These are phyloP conservation scores for Hephaestus fuliginosus DNA, from an alignment of 2,797 vertebrate species.

Conservation along the genomic window DNA sequence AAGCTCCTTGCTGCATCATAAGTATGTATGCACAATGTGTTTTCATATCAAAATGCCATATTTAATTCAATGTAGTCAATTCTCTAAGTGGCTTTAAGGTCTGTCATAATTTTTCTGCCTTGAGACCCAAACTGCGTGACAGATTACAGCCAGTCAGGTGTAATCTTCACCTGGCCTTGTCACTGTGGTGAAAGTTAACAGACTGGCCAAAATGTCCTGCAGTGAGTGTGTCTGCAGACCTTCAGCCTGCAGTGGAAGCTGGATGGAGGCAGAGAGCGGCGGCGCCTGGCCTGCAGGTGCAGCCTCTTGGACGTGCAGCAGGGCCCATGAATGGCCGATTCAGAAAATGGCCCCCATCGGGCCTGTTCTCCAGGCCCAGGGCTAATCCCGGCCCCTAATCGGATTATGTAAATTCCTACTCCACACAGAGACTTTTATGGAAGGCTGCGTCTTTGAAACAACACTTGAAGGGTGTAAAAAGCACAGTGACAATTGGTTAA, in stretches of 20 bases:
- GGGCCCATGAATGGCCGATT: constrained; percentile 95
- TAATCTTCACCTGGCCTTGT: constrained; percentile 18
- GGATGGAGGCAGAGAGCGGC: constrained; percentile 57
- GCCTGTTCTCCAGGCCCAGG: constrained; percentile 89
- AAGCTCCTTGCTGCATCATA: background rate
- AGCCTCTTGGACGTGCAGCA: constrained; percentile 87
- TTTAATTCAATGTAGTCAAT: constrained; percentile 2
- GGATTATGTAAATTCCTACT: constrained; percentile 99
- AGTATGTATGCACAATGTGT: background rate
- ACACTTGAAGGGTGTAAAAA: constrained; percentile 89
- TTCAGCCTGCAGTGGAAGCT: constrained; percentile 78
- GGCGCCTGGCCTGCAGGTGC: constrained; percentile 90
- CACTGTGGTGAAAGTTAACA: constrained; percentile 17
- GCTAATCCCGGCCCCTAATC: constrained; percentile 95
- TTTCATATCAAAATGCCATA: background rate
- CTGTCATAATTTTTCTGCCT: background rate
- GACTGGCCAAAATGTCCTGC: constrained; percentile 36
- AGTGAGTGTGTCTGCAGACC: constrained; percentile 67
- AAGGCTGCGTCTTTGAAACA: constrained; percentile 88
- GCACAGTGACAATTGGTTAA: constrained; percentile 87
- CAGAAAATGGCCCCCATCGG: constrained; percentile 91
- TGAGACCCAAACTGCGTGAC: background rate
- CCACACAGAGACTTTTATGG: constrained; percentile 88
- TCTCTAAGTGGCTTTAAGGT: constrained; percentile 2
- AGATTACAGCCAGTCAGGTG: constrained; percentile 3